Conservation (phyloP, 2,888 invertebrate species). For the Caenorhabditis macrosperma region DNA sequence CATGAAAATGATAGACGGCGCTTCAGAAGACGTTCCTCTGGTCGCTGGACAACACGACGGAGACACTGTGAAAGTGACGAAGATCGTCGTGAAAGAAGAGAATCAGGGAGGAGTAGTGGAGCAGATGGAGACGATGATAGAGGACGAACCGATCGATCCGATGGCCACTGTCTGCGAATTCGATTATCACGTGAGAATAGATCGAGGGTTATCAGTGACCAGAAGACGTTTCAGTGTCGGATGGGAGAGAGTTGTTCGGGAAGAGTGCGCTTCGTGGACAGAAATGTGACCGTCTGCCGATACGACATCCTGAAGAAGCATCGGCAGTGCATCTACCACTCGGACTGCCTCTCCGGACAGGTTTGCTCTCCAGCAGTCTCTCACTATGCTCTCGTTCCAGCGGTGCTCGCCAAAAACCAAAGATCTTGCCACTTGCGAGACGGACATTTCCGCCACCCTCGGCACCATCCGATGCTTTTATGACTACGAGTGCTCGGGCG, state of each 20-base stretch:
- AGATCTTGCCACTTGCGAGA: constrained; percentile 46
- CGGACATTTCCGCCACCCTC: constrained; percentile 54
- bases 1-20: constrained; percentile 32
- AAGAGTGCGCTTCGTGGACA: constrained; percentile 55
- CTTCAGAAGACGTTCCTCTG: not conserved
- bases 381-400: constrained; percentile 15
- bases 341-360: constrained; percentile 66
- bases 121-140: not conserved
- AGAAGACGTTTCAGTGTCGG: constrained; percentile 59
- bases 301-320: constrained; percentile 62
- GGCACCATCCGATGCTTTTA: constrained; percentile 58
- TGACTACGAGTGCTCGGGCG: constrained; percentile 69
- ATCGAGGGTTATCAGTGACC: not conserved
- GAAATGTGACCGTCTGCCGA: constrained; percentile 62
- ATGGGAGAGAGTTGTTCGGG: constrained; percentile 69
- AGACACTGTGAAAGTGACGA: constrained; percentile 35
- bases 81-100: constrained; percentile 28
- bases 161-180: constrained; percentile 63
- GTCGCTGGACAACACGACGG: constrained; percentile 38
- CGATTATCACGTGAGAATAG: constrained; percentile 63
- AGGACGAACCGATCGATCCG: constrained; percentile 62
- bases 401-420: constrained; percentile 27
- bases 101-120: not conserved
- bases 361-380: constrained; percentile 4
- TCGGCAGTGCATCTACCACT: constrained; percentile 61